Evolutionary conservation across 1,140 invertebrate genomes (phyloP).

Genomic region (Nephotettix cincticeps): DNA sequence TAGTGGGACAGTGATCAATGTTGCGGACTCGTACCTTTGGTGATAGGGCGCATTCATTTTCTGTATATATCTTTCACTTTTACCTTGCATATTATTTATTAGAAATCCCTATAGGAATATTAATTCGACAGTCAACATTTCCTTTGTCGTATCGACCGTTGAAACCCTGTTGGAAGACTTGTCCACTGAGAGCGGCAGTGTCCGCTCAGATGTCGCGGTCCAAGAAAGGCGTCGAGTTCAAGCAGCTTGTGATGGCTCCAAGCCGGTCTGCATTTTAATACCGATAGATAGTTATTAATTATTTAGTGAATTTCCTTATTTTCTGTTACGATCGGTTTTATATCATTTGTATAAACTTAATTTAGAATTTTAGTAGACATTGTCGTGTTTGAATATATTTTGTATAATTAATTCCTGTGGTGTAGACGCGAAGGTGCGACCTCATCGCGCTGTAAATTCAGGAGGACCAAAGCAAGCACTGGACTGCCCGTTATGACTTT

Average conservation of each 20-base stretch:
- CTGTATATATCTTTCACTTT: constrained; percentile 18
- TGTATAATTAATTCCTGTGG: background rate
- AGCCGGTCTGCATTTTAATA: constrained; percentile 1
- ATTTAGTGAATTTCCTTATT: constrained; percentile 19
- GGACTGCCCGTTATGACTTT: constrained; percentile 2
- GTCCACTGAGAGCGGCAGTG: background rate
- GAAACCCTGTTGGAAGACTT: background rate
- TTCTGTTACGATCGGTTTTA: constrained; percentile 16
- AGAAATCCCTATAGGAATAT: background rate
- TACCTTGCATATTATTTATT: constrained; percentile 22
- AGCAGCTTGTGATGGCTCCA: background rate
- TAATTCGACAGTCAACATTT: constrained; percentile 14
- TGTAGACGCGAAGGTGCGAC: background rate
- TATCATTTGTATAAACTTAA: constrained; percentile 19
- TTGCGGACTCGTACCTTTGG: constrained; percentile 13
- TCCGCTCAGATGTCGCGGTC: background rate
- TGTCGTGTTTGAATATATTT: constrained; percentile 17
- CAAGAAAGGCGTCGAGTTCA: background rate
- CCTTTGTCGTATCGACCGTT: background rate
- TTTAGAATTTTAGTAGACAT: constrained; percentile 4
- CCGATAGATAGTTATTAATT: background rate
- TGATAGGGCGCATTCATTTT: constrained; percentile 20
- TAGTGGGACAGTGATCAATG: background rate
- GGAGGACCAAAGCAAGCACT: background rate
- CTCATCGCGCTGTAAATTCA: too few relatives aligned